Evolutionary conservation across 2,113 vertebrate species (phyloP).

Genomic region (Nibea coibor): DNA sequence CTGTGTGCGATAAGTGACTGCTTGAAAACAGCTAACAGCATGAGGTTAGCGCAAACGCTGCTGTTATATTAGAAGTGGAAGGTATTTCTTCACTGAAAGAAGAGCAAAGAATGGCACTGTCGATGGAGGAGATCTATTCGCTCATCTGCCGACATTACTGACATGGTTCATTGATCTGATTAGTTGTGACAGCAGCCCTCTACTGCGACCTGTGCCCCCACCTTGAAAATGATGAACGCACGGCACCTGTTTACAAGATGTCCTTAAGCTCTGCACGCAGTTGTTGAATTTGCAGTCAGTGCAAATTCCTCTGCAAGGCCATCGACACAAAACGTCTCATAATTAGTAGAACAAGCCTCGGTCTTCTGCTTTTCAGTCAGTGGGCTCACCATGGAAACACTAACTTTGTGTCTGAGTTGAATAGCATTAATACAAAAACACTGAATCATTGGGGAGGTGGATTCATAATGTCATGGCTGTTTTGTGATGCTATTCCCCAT

Average conservation of each 20-base stretch:
- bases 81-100: no score
- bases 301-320: slow-evolving; percentile 32
- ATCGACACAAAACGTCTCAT: slow-evolving; percentile 18
- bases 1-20: no score
- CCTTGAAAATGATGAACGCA: background rate
- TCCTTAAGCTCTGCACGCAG: background rate
- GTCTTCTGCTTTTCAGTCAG: slow-evolving; percentile 32
- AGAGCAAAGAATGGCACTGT: no score
- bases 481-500: background rate
- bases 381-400: slow-evolving; percentile 75
- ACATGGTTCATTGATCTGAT: no score
- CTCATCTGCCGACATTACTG: no score
- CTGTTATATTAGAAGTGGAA: no score
- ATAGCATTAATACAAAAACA: slow-evolving; percentile 10
- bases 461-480: background rate
- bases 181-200: no score
- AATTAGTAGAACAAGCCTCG: slow-evolving; percentile 36
- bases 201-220: background rate
- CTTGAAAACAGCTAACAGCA: no score
- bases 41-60: no score
- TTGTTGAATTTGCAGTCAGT: background rate
- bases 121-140: no score
- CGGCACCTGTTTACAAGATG: background rate
- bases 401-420: slow-evolving; percentile 12
- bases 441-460: background rate